Percentiles rank a stretch among this genome's conserved stretches.
Conservation (phyloP, 2,113 vertebrate genomes). For the Furnarius figulus region DNA sequence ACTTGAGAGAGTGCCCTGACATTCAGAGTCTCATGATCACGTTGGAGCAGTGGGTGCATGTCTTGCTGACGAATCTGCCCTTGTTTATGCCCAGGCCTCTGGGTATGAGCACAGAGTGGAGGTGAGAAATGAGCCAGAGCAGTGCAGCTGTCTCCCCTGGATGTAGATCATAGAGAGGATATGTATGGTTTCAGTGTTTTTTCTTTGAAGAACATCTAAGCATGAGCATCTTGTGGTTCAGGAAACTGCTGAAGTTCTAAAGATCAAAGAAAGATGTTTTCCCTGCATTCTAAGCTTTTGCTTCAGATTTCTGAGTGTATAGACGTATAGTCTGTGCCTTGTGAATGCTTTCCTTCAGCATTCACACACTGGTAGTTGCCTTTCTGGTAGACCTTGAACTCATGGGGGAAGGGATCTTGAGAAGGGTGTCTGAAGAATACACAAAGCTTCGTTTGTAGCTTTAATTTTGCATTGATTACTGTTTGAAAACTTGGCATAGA, state of each 20-base stretch:
- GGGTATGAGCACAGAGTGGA: not conserved
- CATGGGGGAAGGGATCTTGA: not conserved
- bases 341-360: not conserved
- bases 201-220: not conserved
- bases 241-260: not conserved
- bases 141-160: not conserved
- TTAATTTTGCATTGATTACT: not conserved
- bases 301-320: not conserved
- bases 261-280: not conserved
- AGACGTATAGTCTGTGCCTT: not conserved
- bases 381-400: not conserved
- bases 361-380: not conserved
- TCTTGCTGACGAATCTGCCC: not conserved
- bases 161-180: not conserved
- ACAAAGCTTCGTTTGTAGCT: not conserved
- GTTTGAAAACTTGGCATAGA: not conserved
- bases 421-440: not conserved
- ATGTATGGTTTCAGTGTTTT: not conserved
- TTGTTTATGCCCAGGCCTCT: not conserved
- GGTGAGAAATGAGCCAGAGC: not conserved
- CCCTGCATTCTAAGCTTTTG: not conserved
- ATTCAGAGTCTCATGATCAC: slow-evolving; percentile 18
- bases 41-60: not conserved
- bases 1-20: not conserved
- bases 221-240: not conserved